These are phyloP conservation scores for Eptatretus atami DNA, from an alignment of 2,797 vertebrate genomes.

Conservation along the genomic window DNA sequence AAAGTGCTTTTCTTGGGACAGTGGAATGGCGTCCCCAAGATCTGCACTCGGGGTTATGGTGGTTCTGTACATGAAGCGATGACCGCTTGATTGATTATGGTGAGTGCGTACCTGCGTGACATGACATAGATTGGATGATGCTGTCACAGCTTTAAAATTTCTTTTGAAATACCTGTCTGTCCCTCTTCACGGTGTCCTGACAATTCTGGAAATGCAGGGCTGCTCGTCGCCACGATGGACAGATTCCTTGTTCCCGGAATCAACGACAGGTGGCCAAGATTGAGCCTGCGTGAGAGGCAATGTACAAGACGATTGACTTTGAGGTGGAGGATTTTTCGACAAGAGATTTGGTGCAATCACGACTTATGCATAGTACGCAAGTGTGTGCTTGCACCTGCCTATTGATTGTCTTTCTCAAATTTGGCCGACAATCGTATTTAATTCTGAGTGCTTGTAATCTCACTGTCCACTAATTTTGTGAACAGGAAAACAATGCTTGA, in stretches of 20 bases:
- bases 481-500: constrained; percentile 46
- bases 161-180: too few species aligned
- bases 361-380: constrained; percentile 36
- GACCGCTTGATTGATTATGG: constrained; percentile 60
- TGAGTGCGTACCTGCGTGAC: constrained; percentile 12
- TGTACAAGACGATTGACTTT: constrained; percentile 67
- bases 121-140: too few species aligned
- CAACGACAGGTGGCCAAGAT: constrained; percentile 30
- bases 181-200: too few species aligned
- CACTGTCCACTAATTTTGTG: background rate
- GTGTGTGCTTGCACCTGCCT: constrained; percentile 13
- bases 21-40: constrained; percentile 42
- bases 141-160: too few species aligned
- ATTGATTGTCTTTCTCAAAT: background rate
- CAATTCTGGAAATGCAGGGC: constrained; percentile 17
- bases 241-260: constrained; percentile 45
- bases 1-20: constrained; percentile 13
- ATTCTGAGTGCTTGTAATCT: too few species aligned
- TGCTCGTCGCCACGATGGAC: constrained; percentile 41
- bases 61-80: constrained; percentile 81
- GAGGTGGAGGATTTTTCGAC: constrained; percentile 43
- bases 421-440: too few species aligned
- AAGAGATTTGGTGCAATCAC: constrained; percentile 29
- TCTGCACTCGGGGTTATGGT: constrained; percentile 69
- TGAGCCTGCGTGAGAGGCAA: constrained; percentile 28